Evolutionary conservation across 2,797 vertebrate species (phyloP).

Genomic region (Salarias fasciatus): DNA sequence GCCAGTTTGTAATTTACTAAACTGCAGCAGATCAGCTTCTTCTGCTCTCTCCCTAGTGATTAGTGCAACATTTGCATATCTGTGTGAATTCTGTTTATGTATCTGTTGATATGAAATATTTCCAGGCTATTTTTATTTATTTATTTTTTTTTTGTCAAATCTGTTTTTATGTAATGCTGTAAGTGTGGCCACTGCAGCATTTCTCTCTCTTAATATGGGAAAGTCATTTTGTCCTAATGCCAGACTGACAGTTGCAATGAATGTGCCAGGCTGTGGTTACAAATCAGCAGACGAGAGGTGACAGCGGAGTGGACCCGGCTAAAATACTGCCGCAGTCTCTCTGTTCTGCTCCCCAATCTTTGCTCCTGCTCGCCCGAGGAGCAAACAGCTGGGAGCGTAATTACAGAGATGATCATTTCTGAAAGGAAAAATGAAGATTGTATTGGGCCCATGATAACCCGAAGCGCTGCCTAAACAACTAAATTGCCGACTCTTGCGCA

Average conservation of each 20-base stretch:
- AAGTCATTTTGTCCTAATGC: slow-evolving; percentile 74
- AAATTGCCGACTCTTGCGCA: background rate
- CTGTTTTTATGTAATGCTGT: slow-evolving; percentile 26
- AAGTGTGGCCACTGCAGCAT: slow-evolving; percentile 52
- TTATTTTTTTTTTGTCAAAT: slow-evolving; percentile 29
- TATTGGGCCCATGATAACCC: slow-evolving; percentile 6
- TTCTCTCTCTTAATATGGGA: slow-evolving; percentile 64
- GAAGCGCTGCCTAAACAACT: slow-evolving; percentile 16
- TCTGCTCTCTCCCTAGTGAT: slow-evolving; percentile 15
- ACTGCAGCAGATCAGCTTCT: slow-evolving; percentile 18
- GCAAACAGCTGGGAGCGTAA: slow-evolving; percentile 48
- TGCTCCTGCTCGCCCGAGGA: slow-evolving; percentile 41
- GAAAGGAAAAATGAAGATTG: slow-evolving; percentile 12
- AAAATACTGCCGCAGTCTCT: slow-evolving; percentile 67
- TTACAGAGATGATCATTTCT: slow-evolving; percentile 45
- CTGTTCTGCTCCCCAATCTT: slow-evolving; percentile 55
- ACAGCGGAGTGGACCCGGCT: slow-evolving; percentile 59
- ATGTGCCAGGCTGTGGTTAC: slow-evolving; percentile 69
- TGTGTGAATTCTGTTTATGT: slow-evolving; percentile 9
- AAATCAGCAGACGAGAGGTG: slow-evolving; percentile 74
- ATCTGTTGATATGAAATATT: slow-evolving; percentile 7
- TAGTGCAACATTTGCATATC: slow-evolving; percentile 5
- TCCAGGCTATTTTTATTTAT: background rate
- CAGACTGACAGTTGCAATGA: slow-evolving; percentile 72
- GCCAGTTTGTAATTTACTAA: slow-evolving; percentile 30